A percentile compares a stretch with the other conserved stretches of the same genome.
These are phyloP conservation scores for Thinocorus orbignyianus DNA, from an alignment of 2,113 vertebrate genomes.

Conservation along the genomic window DNA sequence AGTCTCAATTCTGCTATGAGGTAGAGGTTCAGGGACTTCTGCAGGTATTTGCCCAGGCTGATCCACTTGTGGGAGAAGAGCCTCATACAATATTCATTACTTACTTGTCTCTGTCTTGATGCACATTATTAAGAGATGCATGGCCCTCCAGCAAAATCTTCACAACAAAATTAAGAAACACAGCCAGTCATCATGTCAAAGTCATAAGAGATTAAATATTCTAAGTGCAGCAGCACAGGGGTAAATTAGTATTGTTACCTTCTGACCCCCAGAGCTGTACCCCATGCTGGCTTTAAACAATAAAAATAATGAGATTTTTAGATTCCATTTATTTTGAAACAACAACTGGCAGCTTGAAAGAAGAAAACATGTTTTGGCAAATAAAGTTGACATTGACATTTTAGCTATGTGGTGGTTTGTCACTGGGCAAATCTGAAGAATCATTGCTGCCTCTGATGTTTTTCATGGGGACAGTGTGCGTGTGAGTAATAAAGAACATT, in stretches of 20 bases:
- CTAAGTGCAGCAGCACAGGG: conserved; percentile 33
- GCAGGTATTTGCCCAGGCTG: background rate
- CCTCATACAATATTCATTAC: conserved; percentile 25
- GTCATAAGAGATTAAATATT: conserved; percentile 67
- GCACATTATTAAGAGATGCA: conserved; percentile 33
- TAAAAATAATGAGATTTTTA: conserved; percentile 73
- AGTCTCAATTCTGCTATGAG: background rate
- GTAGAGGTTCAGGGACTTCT: background rate
- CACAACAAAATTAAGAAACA: conserved; percentile 52
- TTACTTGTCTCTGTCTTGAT: conserved; percentile 10
- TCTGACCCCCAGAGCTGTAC: conserved; percentile 43
- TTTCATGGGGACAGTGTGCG: conserved; percentile 10
- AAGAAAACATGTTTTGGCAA: conserved; percentile 62
- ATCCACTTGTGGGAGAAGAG: background rate
- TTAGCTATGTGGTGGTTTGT: conserved; percentile 39
- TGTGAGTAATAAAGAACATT: conserved; percentile 36
- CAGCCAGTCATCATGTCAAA: conserved; percentile 56
- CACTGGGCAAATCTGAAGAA: conserved; percentile 37
- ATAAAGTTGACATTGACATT: conserved; percentile 69
- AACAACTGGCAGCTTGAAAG: conserved; percentile 60
- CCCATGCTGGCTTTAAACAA: conserved; percentile 61
- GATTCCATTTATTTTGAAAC: conserved; percentile 64
- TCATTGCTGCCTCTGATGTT: conserved; percentile 17
- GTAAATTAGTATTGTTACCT: conserved; percentile 65
- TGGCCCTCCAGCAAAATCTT: conserved; percentile 34